Percentiles rank a stretch among this genome's conserved stretches.
These are phyloP conservation scores for Hiodon alosoides DNA, from an alignment of 2,113 vertebrate species.

Conservation along the genomic window DNA sequence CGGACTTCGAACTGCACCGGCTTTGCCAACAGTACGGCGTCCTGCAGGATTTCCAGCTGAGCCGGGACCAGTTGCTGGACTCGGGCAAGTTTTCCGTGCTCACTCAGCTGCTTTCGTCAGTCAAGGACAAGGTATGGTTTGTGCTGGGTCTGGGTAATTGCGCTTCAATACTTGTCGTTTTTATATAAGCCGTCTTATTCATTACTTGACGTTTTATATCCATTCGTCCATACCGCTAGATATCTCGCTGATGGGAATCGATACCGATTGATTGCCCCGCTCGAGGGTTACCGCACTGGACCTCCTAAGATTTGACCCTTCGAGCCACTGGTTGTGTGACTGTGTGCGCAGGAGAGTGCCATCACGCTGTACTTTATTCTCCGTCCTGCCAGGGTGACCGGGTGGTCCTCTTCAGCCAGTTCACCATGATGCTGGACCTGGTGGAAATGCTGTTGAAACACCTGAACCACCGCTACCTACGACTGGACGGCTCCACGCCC, in stretches of 20 bases:
- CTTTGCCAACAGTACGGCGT: constrained; percentile 83
- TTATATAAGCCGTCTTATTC: no score
- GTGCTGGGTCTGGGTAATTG: neutral
- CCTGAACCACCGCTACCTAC: constrained; percentile 75
- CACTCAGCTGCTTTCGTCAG: constrained; percentile 65
- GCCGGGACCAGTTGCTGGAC: constrained; percentile 75
- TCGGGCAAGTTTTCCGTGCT: constrained; percentile 87
- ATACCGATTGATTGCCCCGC: no score
- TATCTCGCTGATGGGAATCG: no score
- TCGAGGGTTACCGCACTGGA: no score
- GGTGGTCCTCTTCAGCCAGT: constrained; percentile 94
- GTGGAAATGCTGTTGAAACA: constrained; percentile 85
- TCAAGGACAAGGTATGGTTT: constrained; percentile 74
- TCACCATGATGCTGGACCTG: constrained; percentile 96
- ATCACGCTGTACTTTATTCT: neutral
- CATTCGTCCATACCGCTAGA: no score
- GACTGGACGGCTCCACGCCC: constrained; percentile 89
- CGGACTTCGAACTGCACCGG: constrained; percentile 89
- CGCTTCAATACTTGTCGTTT: no score
- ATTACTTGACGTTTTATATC: no score
- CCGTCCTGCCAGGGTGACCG: constrained; percentile 73
- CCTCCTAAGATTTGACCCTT: no score
- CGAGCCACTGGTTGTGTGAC: no score
- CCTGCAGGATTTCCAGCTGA: constrained; percentile 72
- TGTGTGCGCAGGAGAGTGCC: no score